Conservation (phyloP, 2,113 vertebrate species). For the Amia ocellicauda region DNA sequence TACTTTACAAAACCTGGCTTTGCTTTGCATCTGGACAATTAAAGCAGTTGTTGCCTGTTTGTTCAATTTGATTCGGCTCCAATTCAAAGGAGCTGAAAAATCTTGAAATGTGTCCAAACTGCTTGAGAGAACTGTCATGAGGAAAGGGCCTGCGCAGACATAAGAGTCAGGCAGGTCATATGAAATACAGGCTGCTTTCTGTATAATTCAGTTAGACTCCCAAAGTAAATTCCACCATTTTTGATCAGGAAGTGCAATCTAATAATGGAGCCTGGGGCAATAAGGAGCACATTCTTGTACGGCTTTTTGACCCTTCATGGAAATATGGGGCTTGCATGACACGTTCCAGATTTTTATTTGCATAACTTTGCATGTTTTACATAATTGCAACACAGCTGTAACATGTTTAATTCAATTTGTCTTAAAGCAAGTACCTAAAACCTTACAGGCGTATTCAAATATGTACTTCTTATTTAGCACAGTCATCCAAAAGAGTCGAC, state of each 20-base stretch:
- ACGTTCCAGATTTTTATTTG: conserved; percentile 45
- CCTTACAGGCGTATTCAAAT: no score
- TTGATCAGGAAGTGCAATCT: conserved; percentile 32
- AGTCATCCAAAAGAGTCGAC: no score
- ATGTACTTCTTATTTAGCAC: no score
- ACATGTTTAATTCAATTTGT: no score
- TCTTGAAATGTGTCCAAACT: neutral
- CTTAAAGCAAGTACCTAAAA: no score
- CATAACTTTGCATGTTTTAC: conserved; percentile 55
- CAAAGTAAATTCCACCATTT: conserved; percentile 14
- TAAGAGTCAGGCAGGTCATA: conserved; percentile 8
- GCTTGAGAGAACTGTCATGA: neutral
- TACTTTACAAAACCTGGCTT: no score
- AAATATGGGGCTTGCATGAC: conserved; percentile 33
- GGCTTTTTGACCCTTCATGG: conserved; percentile 34
- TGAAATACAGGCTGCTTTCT: conserved; percentile 20
- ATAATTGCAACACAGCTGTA: no score
- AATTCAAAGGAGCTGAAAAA: no score
- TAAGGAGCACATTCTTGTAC: conserved; percentile 11
- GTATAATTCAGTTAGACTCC: conserved; percentile 23
- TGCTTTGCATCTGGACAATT: no score
- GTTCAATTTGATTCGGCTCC: no score
- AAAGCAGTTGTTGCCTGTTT: no score
- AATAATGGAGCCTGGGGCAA: conserved; percentile 18
- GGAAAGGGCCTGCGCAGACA: neutral